These are phyloP conservation scores for Phoebastria nigripes DNA, from an alignment of 2,797 vertebrate species.

Conservation along the genomic window DNA sequence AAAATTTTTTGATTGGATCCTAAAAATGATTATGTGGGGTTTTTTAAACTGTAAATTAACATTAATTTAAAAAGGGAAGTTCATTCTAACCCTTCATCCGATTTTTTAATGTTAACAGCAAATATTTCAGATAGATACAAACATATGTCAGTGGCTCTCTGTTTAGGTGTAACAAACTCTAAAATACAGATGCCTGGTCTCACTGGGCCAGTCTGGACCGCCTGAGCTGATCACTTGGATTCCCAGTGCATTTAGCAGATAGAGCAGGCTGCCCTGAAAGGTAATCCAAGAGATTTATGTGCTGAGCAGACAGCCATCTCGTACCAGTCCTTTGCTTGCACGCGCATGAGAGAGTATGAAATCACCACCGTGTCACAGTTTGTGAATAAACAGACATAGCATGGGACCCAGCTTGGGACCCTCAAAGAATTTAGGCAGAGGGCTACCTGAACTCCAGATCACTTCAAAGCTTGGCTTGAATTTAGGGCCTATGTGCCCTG, in stretches of 20 bases:
- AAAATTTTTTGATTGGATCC: not conserved
- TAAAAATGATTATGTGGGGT: accelerated
- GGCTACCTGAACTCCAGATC: not conserved
- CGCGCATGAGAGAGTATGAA: not conserved
- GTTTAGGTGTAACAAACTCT: not conserved
- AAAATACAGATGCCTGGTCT: not conserved
- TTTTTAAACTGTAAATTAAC: not conserved
- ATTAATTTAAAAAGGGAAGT: not conserved
- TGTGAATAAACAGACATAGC: not conserved
- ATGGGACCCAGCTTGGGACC: not conserved
- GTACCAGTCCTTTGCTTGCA: not conserved
- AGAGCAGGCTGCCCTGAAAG: not conserved
- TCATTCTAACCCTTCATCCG: not conserved
- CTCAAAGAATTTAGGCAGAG: not conserved
- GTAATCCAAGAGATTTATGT: not conserved
- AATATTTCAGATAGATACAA: not conserved
- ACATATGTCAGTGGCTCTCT: not conserved
- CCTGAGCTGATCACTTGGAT: not conserved
- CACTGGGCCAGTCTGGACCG: not conserved
- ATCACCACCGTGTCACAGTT: accelerated
- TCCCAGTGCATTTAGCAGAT: not conserved
- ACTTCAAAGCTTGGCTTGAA: not conserved
- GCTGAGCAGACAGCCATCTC: not conserved
- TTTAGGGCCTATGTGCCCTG: not conserved
- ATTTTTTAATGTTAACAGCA: not conserved